phyloP scores from a whole-genome alignment of 2,888 invertebrate species.

The Epirrhoe alternata region DNA sequence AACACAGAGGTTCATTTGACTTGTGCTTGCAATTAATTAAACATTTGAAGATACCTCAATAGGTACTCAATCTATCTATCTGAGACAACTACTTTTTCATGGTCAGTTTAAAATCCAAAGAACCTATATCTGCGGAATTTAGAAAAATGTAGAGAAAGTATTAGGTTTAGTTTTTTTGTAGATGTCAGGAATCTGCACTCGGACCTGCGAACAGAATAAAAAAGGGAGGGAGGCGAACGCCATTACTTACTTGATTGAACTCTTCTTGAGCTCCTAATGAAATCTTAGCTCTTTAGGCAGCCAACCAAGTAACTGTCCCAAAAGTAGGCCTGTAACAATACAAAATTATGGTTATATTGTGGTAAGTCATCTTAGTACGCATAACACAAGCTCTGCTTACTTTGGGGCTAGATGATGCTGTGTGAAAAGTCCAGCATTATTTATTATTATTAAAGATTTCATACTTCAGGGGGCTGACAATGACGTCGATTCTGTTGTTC shows the following conservation, averaged over 20 bases:
- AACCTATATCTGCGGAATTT: conserved; percentile 11
- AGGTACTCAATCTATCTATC: neutral
- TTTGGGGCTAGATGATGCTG: too few relatives aligned
- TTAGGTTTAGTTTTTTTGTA: conserved; percentile 6
- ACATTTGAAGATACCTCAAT: neutral
- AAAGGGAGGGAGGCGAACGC: conserved; percentile 51
- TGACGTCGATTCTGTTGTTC: too few relatives aligned
- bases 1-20: neutral
- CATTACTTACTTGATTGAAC: conserved; percentile 81
- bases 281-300: conserved; percentile 81
- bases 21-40: neutral
- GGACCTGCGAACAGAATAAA: conserved; percentile 67
- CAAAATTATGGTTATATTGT: conserved; percentile 4
- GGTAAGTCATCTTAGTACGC: too few relatives aligned
- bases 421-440: too few relatives aligned
- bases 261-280: conserved; percentile 81
- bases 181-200: conserved; percentile 30
- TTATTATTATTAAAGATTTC: too few relatives aligned
- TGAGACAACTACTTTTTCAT: neutral
- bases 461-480: too few relatives aligned
- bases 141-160: neutral
- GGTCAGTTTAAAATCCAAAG: too few relatives aligned
- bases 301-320: conserved; percentile 69
- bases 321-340: conserved; percentile 79
- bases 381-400: too few relatives aligned